Percentiles rank a stretch among this genome's conserved stretches.
These are phyloP conservation scores for Cirrhinus molitorella DNA, from an alignment of 2,797 vertebrate species.

Conservation along the genomic window DNA sequence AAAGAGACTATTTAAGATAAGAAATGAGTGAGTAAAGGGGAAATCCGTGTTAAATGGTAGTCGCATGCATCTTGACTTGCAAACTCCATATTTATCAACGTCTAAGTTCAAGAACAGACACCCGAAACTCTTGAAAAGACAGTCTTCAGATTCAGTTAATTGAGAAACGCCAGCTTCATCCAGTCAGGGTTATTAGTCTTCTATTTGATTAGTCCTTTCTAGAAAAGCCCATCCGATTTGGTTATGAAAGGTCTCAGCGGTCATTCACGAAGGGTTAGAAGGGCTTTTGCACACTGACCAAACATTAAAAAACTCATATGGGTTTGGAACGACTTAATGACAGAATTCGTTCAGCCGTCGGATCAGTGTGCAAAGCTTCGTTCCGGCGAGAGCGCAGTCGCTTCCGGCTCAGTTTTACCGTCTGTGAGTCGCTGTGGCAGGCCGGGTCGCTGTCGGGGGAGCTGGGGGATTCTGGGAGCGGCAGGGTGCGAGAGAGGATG, in stretches of 20 bases:
- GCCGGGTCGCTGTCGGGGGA: conserved; percentile 83
- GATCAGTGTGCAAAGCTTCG: conserved; percentile 50
- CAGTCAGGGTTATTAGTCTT: conserved; percentile 7
- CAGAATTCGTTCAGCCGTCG: background rate
- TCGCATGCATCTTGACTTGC: background rate
- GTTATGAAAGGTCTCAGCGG: background rate
- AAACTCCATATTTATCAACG: background rate
- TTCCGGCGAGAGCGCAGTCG: conserved; percentile 32
- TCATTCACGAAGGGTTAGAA: background rate
- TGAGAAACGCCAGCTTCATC: background rate
- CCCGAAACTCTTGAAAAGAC: background rate
- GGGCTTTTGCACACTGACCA: background rate
- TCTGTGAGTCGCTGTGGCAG: conserved; percentile 99
- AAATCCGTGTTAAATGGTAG: background rate
- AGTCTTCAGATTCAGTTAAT: background rate
- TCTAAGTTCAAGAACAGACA: background rate
- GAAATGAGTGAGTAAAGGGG: background rate
- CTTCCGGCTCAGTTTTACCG: conserved; percentile 85
- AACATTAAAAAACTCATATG: background rate
- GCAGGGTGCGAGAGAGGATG: conserved; percentile 84
- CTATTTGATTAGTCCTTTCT: background rate
- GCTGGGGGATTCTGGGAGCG: conserved; percentile 80
- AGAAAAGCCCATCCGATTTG: background rate
- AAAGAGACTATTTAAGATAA: background rate
- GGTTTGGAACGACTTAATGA: too few relatives aligned